phyloP scores from a whole-genome alignment of 2,113 vertebrate species.

The Balaeniceps rex region DNA sequence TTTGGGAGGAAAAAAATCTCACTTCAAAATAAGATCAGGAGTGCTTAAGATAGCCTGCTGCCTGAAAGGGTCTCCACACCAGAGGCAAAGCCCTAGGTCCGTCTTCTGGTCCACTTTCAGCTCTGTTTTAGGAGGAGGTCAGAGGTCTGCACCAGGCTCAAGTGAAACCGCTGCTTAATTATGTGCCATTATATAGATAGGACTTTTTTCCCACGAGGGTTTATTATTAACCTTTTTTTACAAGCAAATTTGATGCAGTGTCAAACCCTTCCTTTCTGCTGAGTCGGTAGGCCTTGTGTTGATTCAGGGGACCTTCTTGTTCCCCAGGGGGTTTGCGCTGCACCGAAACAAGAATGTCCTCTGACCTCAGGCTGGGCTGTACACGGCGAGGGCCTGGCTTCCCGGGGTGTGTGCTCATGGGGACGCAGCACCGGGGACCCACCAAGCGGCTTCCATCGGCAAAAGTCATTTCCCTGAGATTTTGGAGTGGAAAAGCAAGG shows the following conservation, averaged over 20 bases:
- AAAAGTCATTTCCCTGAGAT: not conserved
- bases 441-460: rapidly evolving
- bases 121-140: not conserved
- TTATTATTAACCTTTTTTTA: not conserved
- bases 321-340: not conserved
- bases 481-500: not conserved
- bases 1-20: not conserved
- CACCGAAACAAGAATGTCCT: not conserved
- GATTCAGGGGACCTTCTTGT: not conserved
- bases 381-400: not conserved
- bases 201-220: not conserved
- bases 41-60: not conserved
- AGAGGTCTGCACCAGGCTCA: not conserved
- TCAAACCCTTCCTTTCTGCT: not conserved
- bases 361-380: not conserved
- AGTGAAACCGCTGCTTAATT: not conserved
- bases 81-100: not conserved
- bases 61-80: not conserved
- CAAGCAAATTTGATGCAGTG: not conserved
- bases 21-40: not conserved
- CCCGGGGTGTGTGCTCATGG: rapidly evolving
- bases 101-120: not conserved
- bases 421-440: rapidly evolving
- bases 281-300: not conserved
- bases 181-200: no score